Evolutionary conservation across 2,888 invertebrate genomes (phyloP).

Genomic region (Stomorhina lunata): DNA sequence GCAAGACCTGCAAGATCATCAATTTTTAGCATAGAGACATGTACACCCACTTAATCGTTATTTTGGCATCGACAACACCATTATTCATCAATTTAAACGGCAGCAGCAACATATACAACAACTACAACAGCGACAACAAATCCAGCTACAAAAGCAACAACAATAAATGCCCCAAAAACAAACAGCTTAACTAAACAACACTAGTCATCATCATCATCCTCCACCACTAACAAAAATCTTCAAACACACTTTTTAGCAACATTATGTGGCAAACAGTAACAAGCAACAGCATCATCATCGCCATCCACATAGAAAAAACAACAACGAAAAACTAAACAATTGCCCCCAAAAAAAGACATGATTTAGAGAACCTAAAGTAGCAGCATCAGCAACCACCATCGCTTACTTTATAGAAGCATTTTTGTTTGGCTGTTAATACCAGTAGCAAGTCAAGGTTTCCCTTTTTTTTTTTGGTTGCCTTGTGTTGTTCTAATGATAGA

Average conservation of each 20-base stretch:
- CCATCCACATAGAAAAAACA: not conserved
- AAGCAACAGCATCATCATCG: not conserved
- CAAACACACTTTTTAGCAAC: conserved; percentile 9
- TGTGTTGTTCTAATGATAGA: too few relatives aligned
- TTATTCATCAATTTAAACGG: conserved; percentile 53
- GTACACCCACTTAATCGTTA: conserved; percentile 60
- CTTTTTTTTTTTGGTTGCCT: not conserved
- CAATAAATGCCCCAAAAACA: conserved; percentile 25
- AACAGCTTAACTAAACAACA: conserved; percentile 39
- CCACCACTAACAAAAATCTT: not conserved
- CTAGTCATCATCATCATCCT: not conserved
- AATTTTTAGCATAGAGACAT: conserved; percentile 50
- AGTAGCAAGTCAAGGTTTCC: conserved; percentile 58
- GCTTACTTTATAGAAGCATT: not conserved
- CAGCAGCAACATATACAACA: conserved; percentile 2
- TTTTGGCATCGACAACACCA: conserved; percentile 61
- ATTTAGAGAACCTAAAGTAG: conserved; percentile 39
- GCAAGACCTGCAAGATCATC: conserved; percentile 16
- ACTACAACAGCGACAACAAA: not conserved
- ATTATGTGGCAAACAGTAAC: not conserved
- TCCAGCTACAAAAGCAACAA: not conserved
- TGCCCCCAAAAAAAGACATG: conserved; percentile 12
- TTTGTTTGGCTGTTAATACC: conserved; percentile 47
- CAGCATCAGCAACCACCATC: conserved; percentile 4
- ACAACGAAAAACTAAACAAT: not conserved